These are phyloP conservation scores for Cydia splendana DNA, from an alignment of 1,140 invertebrate species.

Conservation along the genomic window DNA sequence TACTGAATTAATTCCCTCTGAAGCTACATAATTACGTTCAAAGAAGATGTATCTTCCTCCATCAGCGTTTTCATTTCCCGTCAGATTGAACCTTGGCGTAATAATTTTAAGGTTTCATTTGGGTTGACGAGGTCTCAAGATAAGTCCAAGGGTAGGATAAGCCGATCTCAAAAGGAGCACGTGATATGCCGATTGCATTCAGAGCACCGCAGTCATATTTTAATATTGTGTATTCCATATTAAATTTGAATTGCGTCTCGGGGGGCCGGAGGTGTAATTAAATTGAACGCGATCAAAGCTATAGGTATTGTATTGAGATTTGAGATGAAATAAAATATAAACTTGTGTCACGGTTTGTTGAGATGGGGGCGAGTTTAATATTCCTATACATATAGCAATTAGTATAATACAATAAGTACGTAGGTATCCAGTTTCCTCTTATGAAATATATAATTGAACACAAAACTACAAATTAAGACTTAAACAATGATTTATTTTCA, in stretches of 20 bases:
- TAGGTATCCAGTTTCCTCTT: too few species aligned
- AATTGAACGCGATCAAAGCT: constrained; percentile 20
- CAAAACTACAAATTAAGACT: too few species aligned
- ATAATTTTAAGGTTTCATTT: constrained; percentile 45
- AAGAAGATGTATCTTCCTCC: constrained; percentile 16
- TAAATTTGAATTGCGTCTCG: constrained; percentile 57
- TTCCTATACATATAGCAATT: background rate
- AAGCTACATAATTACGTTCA: constrained; percentile 31
- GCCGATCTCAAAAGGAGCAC: constrained; percentile 71
- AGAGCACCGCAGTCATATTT: constrained; percentile 67
- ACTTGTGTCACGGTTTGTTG: background rate
- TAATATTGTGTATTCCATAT: constrained; percentile 74
- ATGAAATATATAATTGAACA: too few species aligned
- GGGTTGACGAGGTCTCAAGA: constrained; percentile 37
- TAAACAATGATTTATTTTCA: too few species aligned
- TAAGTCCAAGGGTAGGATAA: constrained; percentile 57
- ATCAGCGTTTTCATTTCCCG: background rate
- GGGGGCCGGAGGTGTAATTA: constrained; percentile 26
- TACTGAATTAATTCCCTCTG: constrained; percentile 23
- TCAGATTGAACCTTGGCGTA: background rate
- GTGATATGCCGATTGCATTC: constrained; percentile 72
- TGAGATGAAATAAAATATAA: background rate
- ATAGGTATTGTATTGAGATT: background rate
- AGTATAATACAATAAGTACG: background rate
- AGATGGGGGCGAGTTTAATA: background rate